Percentiles rank a stretch among this genome's conserved stretches.
Evolutionary conservation across 2,797 vertebrate genomes (phyloP).

Genomic region (Oreonectes daqikongensis): DNA sequence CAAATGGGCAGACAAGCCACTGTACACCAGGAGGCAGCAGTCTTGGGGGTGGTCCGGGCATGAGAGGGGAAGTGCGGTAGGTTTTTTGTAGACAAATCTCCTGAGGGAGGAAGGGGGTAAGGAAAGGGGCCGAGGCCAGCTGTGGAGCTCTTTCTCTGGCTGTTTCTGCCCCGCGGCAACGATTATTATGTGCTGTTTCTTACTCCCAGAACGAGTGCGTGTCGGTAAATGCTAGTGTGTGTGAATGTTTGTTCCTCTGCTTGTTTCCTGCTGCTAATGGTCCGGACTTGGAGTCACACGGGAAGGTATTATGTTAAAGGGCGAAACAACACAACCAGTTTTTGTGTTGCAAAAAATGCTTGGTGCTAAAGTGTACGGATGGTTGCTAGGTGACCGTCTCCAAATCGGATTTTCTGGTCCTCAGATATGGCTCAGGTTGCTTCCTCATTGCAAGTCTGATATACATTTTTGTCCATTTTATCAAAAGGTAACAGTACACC

Average conservation of each 20-base stretch:
- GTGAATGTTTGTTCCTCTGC: constrained; percentile 58
- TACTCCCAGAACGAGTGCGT: constrained; percentile 41
- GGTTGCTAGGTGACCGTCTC: background rate
- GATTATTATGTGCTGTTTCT: constrained; percentile 36
- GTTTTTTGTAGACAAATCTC: constrained; percentile 2
- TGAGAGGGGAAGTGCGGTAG: background rate
- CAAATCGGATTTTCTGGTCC: background rate
- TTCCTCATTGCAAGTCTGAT: background rate
- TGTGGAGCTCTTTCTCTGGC: constrained; percentile 21
- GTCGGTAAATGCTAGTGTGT: constrained; percentile 54
- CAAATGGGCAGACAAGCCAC: constrained; percentile 29
- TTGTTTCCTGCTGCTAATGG: constrained; percentile 74
- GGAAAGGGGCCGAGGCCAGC: constrained; percentile 25
- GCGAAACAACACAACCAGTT: constrained; percentile 73
- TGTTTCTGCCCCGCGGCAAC: constrained; percentile 33
- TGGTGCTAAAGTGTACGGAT: background rate
- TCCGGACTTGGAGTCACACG: constrained; percentile 66
- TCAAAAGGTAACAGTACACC: background rate
- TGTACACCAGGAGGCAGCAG: background rate
- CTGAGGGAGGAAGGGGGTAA: constrained; percentile 7
- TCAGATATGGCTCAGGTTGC: background rate
- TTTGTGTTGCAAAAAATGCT: background rate
- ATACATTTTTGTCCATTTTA: background rate
- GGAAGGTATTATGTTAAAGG: constrained; percentile 65
- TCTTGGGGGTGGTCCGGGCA: constrained; percentile 16